Evolutionary conservation across 1,140 invertebrate genomes (phyloP).

Genomic region (Drosophila parabipectinata): DNA sequence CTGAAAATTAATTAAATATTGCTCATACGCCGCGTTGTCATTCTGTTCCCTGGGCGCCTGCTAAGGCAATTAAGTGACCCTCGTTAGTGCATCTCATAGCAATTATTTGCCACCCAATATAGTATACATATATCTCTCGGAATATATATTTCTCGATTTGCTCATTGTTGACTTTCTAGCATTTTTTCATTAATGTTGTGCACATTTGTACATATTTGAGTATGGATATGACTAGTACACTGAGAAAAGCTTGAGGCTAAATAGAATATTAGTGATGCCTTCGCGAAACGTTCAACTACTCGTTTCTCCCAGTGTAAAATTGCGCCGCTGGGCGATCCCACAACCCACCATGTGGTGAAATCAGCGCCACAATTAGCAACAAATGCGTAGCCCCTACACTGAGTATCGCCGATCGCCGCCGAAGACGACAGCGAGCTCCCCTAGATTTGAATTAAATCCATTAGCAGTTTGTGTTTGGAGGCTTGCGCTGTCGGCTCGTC

Average conservation of each 20-base stretch:
- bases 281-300: too few relatives aligned
- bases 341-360: conserved; percentile 59
- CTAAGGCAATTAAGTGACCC: conserved; percentile 63
- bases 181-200: conserved; percentile 25
- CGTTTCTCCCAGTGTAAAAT: conserved; percentile 24
- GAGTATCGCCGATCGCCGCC: conserved; percentile 42
- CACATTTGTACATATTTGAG: neutral
- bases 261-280: too few relatives aligned
- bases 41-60: conserved; percentile 15
- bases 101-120: conserved; percentile 1
- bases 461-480: conserved; percentile 80
- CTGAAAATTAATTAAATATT: conserved; percentile 64
- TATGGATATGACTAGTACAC: neutral
- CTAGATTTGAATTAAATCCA: conserved; percentile 65
- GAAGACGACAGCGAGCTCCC: conserved; percentile 49
- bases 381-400: conserved; percentile 21
- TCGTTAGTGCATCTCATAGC: conserved; percentile 21
- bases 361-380: conserved; percentile 51
- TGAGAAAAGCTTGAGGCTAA: neutral
- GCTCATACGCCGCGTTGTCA: conserved; percentile 24
- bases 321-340: conserved; percentile 24
- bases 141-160: conserved; percentile 20
- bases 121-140: neutral
- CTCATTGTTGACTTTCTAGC: neutral
- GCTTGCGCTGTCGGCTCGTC: conserved; percentile 29